Evolutionary conservation across 2,888 invertebrate species (phyloP).

Genomic region (Stenotaenia linearis): DNA sequence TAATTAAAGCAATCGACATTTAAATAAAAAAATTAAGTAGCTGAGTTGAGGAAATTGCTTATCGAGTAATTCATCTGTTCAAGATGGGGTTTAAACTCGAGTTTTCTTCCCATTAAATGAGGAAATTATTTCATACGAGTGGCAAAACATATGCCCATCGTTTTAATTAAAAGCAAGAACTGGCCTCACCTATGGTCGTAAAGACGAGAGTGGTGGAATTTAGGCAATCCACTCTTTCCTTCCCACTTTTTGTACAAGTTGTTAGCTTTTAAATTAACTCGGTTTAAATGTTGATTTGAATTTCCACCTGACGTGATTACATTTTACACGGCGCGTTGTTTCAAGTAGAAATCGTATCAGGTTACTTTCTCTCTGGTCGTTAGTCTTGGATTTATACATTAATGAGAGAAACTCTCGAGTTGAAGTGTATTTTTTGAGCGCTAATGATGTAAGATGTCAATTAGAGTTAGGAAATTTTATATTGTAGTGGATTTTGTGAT

Average conservation of each 20-base stretch:
- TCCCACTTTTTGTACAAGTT: neutral
- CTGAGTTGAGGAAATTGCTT: neutral
- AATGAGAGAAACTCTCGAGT: neutral
- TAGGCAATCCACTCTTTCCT: neutral
- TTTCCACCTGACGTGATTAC: neutral
- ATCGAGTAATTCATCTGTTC: neutral
- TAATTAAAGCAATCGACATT: neutral
- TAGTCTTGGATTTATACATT: neutral
- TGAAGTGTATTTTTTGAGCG: too few relatives aligned
- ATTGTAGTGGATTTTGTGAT: neutral
- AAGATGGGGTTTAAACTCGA: neutral
- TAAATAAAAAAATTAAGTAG: neutral
- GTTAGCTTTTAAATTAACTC: conserved; percentile 3
- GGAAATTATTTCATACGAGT: neutral
- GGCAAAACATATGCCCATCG: conserved; percentile 19
- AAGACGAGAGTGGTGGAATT: neutral
- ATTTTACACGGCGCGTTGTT: neutral
- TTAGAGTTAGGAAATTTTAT: too few relatives aligned
- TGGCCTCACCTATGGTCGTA: neutral
- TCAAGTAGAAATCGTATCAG: neutral
- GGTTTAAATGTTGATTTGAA: neutral
- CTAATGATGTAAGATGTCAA: too few relatives aligned
- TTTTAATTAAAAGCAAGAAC: neutral
- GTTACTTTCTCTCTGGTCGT: neutral
- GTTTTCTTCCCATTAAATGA: neutral